Evolutionary conservation across 2,888 invertebrate species (phyloP).

Genomic region (Gortyna flavago): DNA sequence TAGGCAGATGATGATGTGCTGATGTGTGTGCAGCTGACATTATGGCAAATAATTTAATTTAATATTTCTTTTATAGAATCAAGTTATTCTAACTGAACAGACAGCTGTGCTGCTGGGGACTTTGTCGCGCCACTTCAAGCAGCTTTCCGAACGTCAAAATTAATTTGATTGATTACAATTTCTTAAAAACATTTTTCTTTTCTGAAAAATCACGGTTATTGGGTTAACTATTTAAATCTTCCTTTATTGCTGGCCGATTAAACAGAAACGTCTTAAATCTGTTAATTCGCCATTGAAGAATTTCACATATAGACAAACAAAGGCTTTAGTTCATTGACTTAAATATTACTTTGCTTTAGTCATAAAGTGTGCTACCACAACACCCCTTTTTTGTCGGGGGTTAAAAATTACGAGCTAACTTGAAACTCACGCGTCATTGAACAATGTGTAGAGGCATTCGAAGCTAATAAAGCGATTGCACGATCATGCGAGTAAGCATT

Average conservation of each 20-base stretch:
- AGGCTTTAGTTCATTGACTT: not conserved
- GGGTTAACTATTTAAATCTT: not conserved
- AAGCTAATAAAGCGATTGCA: slow-evolving; percentile 29
- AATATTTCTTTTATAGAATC: too few relatives aligned
- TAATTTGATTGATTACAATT: too few relatives aligned
- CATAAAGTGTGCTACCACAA: not conserved
- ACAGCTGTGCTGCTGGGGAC: too few relatives aligned
- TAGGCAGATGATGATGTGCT: too few relatives aligned
- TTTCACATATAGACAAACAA: not conserved
- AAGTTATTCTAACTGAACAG: too few relatives aligned
- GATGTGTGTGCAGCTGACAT: too few relatives aligned
- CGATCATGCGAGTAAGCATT: slow-evolving; percentile 32
- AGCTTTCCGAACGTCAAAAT: too few relatives aligned
- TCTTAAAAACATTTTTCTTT: not conserved
- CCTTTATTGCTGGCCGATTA: not conserved
- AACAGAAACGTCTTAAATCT: not conserved
- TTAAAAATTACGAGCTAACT: slow-evolving; percentile 32
- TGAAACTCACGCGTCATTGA: slow-evolving; percentile 24
- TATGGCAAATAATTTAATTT: too few relatives aligned
- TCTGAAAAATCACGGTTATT: not conserved
- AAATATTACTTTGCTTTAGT: not conserved
- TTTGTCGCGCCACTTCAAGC: too few relatives aligned
- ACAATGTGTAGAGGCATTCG: slow-evolving; percentile 21
- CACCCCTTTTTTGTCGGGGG: slow-evolving; percentile 4
- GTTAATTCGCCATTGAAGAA: not conserved